These are phyloP conservation scores for Eptatretus burgeri DNA, from an alignment of 2,113 vertebrate species.

Conservation along the genomic window DNA sequence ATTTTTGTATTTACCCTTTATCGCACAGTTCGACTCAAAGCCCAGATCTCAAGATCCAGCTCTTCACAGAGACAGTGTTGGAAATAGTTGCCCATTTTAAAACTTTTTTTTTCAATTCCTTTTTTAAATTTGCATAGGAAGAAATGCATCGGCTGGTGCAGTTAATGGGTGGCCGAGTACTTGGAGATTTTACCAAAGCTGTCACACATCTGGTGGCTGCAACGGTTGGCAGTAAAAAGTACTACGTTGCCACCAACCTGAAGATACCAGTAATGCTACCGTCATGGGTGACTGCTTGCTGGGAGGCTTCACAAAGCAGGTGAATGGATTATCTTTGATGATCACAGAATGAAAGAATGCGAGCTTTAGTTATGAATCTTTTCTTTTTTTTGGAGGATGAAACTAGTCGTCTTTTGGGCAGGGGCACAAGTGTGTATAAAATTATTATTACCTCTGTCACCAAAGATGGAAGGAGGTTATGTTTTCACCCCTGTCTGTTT, in stretches of 20 bases:
- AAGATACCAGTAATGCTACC: constrained; percentile 62
- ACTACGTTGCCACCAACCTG: constrained; percentile 63
- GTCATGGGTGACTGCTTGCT: constrained; percentile 51
- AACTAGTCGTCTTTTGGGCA: too few species aligned
- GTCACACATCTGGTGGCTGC: constrained; percentile 85
- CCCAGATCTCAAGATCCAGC: background rate
- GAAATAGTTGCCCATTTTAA: background rate
- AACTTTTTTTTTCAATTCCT: too few species aligned
- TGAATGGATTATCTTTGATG: constrained; percentile 14
- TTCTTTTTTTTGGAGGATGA: too few species aligned
- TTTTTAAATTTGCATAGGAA: constrained; percentile 21
- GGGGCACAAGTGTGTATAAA: too few species aligned
- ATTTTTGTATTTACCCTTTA: too few species aligned
- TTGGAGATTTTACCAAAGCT: constrained; percentile 46
- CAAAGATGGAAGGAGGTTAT: too few species aligned
- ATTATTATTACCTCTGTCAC: too few species aligned
- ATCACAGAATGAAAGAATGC: too few species aligned
- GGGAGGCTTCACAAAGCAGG: constrained; percentile 61
- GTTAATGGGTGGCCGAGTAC: constrained; percentile 67
- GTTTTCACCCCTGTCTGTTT: too few species aligned
- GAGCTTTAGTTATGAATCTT: too few species aligned
- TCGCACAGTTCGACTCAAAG: background rate
- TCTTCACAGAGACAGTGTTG: background rate
- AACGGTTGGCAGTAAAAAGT: constrained; percentile 94
- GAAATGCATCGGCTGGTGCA: constrained; percentile 61